Evolutionary conservation across 2,113 vertebrate genomes (phyloP).

Genomic region (Herpetotheres cachinnans): DNA sequence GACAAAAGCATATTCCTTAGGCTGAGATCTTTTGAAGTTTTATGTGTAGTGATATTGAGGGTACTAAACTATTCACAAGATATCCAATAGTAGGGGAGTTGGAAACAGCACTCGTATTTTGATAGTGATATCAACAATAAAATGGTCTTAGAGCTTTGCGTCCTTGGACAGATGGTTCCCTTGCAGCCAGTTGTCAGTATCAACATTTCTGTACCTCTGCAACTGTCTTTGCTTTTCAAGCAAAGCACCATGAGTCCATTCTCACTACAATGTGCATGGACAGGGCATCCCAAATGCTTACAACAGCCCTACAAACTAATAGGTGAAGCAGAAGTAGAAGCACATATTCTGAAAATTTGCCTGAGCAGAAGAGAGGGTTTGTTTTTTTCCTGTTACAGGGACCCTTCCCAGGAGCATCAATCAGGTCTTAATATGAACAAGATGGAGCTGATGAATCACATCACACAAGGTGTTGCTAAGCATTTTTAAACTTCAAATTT

Average conservation of each 20-base stretch:
- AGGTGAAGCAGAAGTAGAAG: background rate
- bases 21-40: background rate
- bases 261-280: fast-evolving
- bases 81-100: background rate
- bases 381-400: background rate
- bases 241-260: background rate
- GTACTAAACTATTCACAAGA: background rate
- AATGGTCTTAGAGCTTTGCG: background rate
- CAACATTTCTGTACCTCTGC: background rate
- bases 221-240: background rate
- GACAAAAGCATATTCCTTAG: background rate
- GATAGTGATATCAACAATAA: background rate
- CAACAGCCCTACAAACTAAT: background rate
- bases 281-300: background rate
- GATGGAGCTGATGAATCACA: background rate
- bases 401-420: background rate
- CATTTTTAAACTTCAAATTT: background rate
- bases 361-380: background rate
- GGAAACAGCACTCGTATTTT: background rate
- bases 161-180: background rate
- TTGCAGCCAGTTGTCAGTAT: background rate
- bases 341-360: background rate
- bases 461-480: background rate
- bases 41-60: background rate
- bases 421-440: background rate